phyloP scores from a whole-genome alignment of 2,888 invertebrate genomes.

The Drosophila neutralis region DNA sequence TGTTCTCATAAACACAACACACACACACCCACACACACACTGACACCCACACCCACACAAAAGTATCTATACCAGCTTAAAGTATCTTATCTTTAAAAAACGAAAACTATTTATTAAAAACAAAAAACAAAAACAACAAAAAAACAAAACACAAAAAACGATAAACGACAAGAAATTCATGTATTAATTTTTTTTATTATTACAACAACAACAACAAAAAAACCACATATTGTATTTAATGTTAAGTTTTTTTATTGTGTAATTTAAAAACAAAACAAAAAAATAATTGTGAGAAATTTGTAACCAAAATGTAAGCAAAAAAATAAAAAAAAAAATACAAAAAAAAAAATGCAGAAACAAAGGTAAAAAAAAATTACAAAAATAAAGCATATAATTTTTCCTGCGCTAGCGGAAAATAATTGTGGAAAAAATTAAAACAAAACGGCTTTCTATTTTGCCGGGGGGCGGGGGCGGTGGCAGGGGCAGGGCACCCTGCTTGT shows the following conservation, averaged over 20 bases:
- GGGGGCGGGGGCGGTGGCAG: background rate
- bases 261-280: slow-evolving; percentile 59
- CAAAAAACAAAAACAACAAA: slow-evolving; percentile 8
- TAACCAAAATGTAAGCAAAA: slow-evolving; percentile 69
- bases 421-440: slow-evolving; percentile 78
- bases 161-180: slow-evolving; percentile 67
- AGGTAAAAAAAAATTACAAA: slow-evolving; percentile 51
- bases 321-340: slow-evolving; percentile 33
- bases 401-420: slow-evolving; percentile 80
- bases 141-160: slow-evolving; percentile 48
- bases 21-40: slow-evolving; percentile 17
- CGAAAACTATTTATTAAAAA: slow-evolving; percentile 74
- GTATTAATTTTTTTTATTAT: slow-evolving; percentile 72
- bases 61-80: slow-evolving; percentile 77
- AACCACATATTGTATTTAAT: slow-evolving; percentile 78
- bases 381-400: slow-evolving; percentile 77
- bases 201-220: slow-evolving; percentile 46
- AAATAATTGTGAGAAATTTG: slow-evolving; percentile 76
- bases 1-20: slow-evolving; percentile 55
- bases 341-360: slow-evolving; percentile 32
- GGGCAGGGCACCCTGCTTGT: slow-evolving; percentile 14
- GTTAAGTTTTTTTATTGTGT: slow-evolving; percentile 79
- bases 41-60: slow-evolving; percentile 43
- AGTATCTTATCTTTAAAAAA: slow-evolving; percentile 70
- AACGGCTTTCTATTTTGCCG: slow-evolving; percentile 74